Base-by-base conservation (phyloP, 2,113 vertebrate genomes). In the Oncorhynchus tshawytscha region DNA sequence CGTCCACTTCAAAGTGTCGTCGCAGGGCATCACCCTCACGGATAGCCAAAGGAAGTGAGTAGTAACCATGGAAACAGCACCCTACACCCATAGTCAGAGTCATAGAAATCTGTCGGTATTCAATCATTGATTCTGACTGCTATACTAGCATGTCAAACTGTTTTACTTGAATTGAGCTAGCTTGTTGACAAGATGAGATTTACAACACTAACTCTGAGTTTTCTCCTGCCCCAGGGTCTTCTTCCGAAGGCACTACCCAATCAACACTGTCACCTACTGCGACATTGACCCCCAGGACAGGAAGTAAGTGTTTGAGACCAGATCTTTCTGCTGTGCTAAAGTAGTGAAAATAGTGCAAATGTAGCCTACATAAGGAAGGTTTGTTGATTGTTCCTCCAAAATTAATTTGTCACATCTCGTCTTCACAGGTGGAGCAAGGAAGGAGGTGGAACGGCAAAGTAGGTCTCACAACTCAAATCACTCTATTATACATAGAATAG, bases 31-130 rank as follows among this genome's bases (percentile, higher is more conserved):
- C 91, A 99, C 97, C 67, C 92, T 99, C 87, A 99, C 97, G 0
- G 97, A 99, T 95, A 99, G 97, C 88, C 96, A 98, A 91, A 96
- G 97, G 78, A 99, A 97, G 97, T 99, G 92, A 96, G 96, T 88
- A 54, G 1, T 15, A 25, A n/a, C 49, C 6, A 5, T 49, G 25
- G 11, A 31, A 4, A 11, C 54, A 77, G 8, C 75, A 62, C 16
- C 12, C 25, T 24, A 12, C 39, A 29, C 22, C 39, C 9, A 65
- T 1, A 9, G 6, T 57, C 15, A 25, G 25, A 27, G 2, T 0
- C 24, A 18, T 49, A 59, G 16, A 62, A 15, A 64, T n/a, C 16
- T 24, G 3, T 39, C 11, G 27, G 18, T 16, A 13, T 7, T 8
- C 29, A 59, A n/a, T 5, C 5, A 18, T 31, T 18, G 3, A 15